phyloP scores from a whole-genome alignment of 1,140 invertebrate species.

The Heliconius congener region DNA sequence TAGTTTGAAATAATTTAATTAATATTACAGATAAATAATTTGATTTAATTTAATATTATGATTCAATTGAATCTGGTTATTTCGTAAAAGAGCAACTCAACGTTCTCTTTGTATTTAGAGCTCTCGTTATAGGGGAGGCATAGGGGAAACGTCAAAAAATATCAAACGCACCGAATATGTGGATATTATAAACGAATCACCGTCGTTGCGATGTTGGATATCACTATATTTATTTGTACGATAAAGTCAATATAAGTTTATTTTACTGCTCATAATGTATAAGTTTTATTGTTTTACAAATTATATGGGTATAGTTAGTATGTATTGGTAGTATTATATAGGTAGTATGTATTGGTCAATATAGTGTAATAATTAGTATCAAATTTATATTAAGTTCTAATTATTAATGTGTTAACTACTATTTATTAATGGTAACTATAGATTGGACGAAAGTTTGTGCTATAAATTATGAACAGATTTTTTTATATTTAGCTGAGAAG shows the following conservation, averaged over 20 bases:
- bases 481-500: no score
- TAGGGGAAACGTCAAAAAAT: conserved; percentile 68
- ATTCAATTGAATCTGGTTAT: not conserved
- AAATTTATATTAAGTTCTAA: no score
- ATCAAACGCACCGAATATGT: conserved; percentile 63
- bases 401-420: no score
- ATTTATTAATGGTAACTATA: no score
- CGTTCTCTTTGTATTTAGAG: conserved; percentile 31
- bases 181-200: conserved; percentile 40
- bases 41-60: not conserved
- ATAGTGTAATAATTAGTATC: no score
- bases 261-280: not conserved
- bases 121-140: conserved; percentile 52
- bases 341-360: no score
- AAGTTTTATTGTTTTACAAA: no score
- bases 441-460: no score
- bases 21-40: not conserved
- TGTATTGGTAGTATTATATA: no score
- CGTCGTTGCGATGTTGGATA: conserved; percentile 16
- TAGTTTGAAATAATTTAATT: not conserved
- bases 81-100: not conserved
- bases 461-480: no score
- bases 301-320: no score
- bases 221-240: not conserved
- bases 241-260: not conserved